phyloP scores from a whole-genome alignment of 1,140 invertebrate species.

The Asobara japonica region DNA sequence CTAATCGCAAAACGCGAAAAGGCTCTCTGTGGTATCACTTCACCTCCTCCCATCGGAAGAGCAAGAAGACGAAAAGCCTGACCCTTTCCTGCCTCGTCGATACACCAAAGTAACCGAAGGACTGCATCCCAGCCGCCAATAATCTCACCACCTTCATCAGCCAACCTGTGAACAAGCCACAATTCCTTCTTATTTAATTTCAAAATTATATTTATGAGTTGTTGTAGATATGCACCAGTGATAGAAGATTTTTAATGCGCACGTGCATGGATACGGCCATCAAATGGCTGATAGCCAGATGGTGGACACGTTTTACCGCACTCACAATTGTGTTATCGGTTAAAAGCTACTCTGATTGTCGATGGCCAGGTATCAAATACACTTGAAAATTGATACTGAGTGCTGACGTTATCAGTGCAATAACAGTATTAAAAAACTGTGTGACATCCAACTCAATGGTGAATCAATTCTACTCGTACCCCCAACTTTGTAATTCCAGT shows the following conservation, averaged over 20 bases:
- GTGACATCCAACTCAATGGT: background rate
- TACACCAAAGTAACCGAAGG: slow-evolving; percentile 33
- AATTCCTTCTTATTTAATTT: background rate
- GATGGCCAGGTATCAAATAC: slow-evolving; percentile 9
- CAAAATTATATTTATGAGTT: background rate
- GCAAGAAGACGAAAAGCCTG: slow-evolving; percentile 21
- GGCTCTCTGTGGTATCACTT: slow-evolving; percentile 60
- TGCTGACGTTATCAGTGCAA: slow-evolving; percentile 2
- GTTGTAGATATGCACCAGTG: background rate
- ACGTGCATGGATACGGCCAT: slow-evolving; percentile 7
- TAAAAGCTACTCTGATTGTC: slow-evolving; percentile 35
- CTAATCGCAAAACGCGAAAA: slow-evolving; percentile 63
- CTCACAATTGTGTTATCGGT: slow-evolving; percentile 34
- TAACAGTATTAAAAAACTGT: slow-evolving; percentile 1
- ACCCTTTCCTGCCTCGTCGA: slow-evolving; percentile 11
- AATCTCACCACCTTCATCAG: background rate
- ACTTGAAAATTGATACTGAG: slow-evolving; percentile 20
- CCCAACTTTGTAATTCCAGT: too few species aligned
- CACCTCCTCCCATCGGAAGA: slow-evolving; percentile 15
- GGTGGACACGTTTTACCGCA: slow-evolving; percentile 29
- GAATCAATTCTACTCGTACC: background rate
- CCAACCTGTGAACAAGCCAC: background rate
- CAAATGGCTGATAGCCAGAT: slow-evolving; percentile 24
- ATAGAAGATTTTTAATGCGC: slow-evolving; percentile 7
- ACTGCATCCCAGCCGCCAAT: slow-evolving; percentile 30